phyloP scores from a whole-genome alignment of 1,140 invertebrate species.

The Bombus impatiens region DNA sequence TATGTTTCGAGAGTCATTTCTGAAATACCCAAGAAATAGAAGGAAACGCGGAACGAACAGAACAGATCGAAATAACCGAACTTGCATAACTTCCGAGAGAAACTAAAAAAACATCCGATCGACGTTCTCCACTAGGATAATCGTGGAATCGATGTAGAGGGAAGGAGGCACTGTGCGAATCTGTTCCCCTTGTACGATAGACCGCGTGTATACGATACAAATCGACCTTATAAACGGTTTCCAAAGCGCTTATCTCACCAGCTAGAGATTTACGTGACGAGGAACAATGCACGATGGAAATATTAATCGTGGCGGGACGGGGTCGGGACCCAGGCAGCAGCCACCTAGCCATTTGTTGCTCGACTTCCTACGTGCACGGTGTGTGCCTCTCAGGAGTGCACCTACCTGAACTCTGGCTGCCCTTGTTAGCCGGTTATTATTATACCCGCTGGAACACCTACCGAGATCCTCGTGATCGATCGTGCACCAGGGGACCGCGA shows the following conservation, averaged over 20 bases:
- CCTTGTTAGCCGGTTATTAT: constrained; percentile 70
- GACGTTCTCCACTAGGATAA: not conserved
- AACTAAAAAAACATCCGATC: not conserved
- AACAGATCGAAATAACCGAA: not conserved
- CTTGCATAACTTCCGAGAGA: not conserved
- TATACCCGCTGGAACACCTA: constrained; percentile 66
- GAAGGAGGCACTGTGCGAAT: not conserved
- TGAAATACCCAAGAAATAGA: no score
- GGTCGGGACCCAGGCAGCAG: constrained; percentile 60
- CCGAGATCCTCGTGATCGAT: constrained; percentile 68
- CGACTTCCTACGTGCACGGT: constrained; percentile 65
- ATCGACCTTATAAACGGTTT: constrained; percentile 67
- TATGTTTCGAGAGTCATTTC: no score
- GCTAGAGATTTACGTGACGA: constrained; percentile 72
- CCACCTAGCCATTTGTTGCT: constrained; percentile 70
- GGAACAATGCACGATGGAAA: constrained; percentile 75
- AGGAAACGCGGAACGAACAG: no score
- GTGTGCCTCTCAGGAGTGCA: constrained; percentile 34
- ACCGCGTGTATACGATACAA: constrained; percentile 50
- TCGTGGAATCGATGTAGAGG: not conserved
- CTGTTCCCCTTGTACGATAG: not conserved
- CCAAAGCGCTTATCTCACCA: constrained; percentile 62
- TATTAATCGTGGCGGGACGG: constrained; percentile 71
- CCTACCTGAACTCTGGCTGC: constrained; percentile 67
- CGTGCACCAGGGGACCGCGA: constrained; percentile 56